Evolutionary conservation across 2,113 vertebrate species (phyloP).

Genomic region (Hassar affinis): DNA sequence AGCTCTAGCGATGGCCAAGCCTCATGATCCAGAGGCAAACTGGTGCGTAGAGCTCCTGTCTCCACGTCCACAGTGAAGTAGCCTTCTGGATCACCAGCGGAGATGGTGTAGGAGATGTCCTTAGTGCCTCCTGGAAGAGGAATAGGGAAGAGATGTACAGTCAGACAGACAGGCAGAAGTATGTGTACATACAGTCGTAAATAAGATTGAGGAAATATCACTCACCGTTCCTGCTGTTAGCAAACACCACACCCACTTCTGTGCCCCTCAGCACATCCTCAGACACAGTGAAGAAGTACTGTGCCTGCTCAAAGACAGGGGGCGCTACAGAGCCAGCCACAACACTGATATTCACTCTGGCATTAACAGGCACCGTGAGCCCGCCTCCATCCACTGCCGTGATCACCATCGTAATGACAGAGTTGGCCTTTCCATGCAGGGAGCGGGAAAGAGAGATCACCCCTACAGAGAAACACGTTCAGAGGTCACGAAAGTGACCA

Average conservation of each 20-base stretch:
- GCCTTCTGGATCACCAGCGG: slow-evolving; percentile 87
- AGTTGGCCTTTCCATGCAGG: slow-evolving; percentile 84
- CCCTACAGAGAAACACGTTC: slow-evolving; percentile 70
- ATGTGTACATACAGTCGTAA: background rate
- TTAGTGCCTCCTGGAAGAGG: slow-evolving; percentile 73
- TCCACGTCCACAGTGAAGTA: slow-evolving; percentile 84
- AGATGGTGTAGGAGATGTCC: slow-evolving; percentile 84
- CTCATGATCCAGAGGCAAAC: slow-evolving; percentile 86
- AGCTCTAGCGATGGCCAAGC: slow-evolving; percentile 78
- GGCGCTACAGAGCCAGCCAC: slow-evolving; percentile 83
- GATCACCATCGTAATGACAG: slow-evolving; percentile 87
- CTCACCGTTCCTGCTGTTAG: slow-evolving; percentile 74
- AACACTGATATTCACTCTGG: slow-evolving; percentile 90
- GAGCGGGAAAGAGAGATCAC: slow-evolving; percentile 88
- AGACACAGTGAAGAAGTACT: slow-evolving; percentile 87
- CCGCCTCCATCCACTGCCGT: slow-evolving; percentile 86
- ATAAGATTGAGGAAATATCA: background rate
- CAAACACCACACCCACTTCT: slow-evolving; percentile 80
- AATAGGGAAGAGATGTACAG: slow-evolving; percentile 10
- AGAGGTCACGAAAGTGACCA: too few species aligned
- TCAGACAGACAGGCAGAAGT: background rate
- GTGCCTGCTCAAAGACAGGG: slow-evolving; percentile 87
- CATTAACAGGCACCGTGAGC: slow-evolving; percentile 79
- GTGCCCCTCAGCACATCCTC: slow-evolving; percentile 85
- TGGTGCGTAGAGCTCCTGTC: slow-evolving; percentile 81